Conservation (phyloP, 2,113 vertebrate genomes). For the Pantherophis guttatus region DNA sequence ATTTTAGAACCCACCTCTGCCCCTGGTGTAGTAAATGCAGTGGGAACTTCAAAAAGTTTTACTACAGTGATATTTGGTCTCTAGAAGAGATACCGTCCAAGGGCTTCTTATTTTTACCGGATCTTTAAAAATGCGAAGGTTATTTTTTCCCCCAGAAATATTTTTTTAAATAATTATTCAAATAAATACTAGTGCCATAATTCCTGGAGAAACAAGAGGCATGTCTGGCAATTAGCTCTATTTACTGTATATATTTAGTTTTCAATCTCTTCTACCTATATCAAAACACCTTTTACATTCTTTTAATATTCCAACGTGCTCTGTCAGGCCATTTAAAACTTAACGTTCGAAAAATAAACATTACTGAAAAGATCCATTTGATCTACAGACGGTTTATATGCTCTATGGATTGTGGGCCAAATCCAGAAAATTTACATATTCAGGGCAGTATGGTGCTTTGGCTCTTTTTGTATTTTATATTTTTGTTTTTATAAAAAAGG, state of each 20-base stretch:
- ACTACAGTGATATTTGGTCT: slow-evolving; percentile 42
- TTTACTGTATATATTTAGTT: background rate
- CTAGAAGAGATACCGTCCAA: slow-evolving; percentile 33
- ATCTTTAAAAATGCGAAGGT: slow-evolving; percentile 53
- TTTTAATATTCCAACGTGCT: too few species aligned
- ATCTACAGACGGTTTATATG: too few species aligned
- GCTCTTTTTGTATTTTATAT: slow-evolving; percentile 54
- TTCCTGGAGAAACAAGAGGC: too few species aligned
- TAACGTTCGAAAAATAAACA: too few species aligned
- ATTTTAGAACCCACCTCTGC: too few species aligned
- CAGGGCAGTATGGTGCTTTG: slow-evolving; percentile 34
- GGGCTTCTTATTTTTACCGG: slow-evolving; percentile 50
- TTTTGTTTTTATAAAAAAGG: slow-evolving; percentile 25
- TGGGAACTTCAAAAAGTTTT: slow-evolving; percentile 37
- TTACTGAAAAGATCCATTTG: too few species aligned
- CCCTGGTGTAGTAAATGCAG: slow-evolving; percentile 5
- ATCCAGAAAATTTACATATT: background rate
- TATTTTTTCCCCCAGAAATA: slow-evolving; percentile 54
- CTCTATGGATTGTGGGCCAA: background rate
- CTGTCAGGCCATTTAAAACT: background rate
- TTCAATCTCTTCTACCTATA: background rate
- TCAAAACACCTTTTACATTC: background rate
- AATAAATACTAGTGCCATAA: background rate
- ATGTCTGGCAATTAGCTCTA: background rate
- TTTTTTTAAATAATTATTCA: slow-evolving; percentile 18